Evolutionary conservation across 2,797 vertebrate species (phyloP).

Genomic region (Amphiprion clarkii): DNA sequence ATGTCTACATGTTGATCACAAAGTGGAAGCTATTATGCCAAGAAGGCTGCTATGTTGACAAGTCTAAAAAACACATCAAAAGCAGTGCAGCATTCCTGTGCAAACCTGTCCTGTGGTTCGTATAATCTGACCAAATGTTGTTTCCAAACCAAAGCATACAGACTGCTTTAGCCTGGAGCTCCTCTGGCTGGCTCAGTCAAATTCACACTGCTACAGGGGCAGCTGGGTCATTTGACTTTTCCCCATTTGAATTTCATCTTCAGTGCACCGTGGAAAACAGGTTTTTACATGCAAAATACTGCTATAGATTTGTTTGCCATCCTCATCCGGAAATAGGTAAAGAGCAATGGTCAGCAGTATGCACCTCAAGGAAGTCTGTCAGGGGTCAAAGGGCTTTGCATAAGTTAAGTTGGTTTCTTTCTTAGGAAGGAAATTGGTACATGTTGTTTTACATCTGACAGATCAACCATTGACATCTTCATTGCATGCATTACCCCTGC

Average conservation of each 20-base stretch:
- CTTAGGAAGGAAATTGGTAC: constrained; percentile 46
- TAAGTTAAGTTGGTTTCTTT: constrained; percentile 58
- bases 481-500: constrained; percentile 30
- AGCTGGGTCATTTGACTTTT: constrained; percentile 61
- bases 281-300: constrained; percentile 71
- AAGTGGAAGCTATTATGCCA: not conserved
- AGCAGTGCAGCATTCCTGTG: constrained; percentile 6
- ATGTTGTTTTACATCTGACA: constrained; percentile 66
- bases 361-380: constrained; percentile 49
- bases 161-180: constrained; percentile 36
- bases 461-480: constrained; percentile 43
- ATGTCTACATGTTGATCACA: constrained; percentile 17
- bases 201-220: constrained; percentile 37
- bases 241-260: constrained; percentile 69
- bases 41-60: constrained; percentile 18
- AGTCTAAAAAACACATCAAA: constrained; percentile 22
- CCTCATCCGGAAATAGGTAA: constrained; percentile 54
- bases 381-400: constrained; percentile 74
- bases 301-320: constrained; percentile 75
- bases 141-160: constrained; percentile 22
- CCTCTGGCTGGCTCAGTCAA: constrained; percentile 43
- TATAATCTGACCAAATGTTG: constrained; percentile 33
- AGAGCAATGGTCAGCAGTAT: constrained; percentile 65
- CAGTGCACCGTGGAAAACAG: constrained; percentile 54
- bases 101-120: constrained; percentile 44